Percentiles rank a stretch among this genome's conserved stretches.
These are phyloP conservation scores for Myiozetetes cayanensis DNA, from an alignment of 2,113 vertebrate species.

Conservation along the genomic window DNA sequence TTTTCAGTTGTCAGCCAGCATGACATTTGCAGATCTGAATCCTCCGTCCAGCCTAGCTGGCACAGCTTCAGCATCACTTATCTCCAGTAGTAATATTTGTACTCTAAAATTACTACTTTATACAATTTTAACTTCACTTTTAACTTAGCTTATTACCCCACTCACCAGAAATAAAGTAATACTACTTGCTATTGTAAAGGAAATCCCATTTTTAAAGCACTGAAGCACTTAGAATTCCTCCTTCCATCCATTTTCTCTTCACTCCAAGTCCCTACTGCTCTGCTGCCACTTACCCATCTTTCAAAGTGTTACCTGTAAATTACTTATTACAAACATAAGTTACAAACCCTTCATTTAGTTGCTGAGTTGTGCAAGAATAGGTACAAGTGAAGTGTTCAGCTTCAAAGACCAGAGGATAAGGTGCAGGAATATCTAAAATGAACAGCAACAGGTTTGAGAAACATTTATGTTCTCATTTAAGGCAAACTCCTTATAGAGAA, in stretches of 20 bases:
- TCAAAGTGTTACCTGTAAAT: neutral
- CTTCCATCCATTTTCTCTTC: neutral
- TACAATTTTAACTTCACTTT: neutral
- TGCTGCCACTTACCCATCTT: neutral
- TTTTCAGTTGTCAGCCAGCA: neutral
- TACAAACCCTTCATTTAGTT: neutral
- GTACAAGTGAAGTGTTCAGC: neutral
- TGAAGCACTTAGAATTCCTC: neutral
- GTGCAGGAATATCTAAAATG: neutral
- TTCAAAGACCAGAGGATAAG: neutral
- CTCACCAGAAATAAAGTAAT: neutral
- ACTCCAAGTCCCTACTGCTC: neutral
- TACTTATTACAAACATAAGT: neutral
- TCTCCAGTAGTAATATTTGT: neutral
- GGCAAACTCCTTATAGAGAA: neutral
- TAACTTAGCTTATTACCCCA: neutral
- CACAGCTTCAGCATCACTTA: neutral
- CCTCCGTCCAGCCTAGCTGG: neutral
- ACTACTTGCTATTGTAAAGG: neutral
- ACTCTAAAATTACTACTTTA: neutral
- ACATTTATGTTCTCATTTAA: neutral
- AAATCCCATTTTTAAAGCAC: neutral
- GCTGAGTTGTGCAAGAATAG: neutral
- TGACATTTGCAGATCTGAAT: neutral
- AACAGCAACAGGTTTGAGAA: neutral